phyloP scores from a whole-genome alignment of 2,113 vertebrate species.

The Neofelis nebulosa region DNA sequence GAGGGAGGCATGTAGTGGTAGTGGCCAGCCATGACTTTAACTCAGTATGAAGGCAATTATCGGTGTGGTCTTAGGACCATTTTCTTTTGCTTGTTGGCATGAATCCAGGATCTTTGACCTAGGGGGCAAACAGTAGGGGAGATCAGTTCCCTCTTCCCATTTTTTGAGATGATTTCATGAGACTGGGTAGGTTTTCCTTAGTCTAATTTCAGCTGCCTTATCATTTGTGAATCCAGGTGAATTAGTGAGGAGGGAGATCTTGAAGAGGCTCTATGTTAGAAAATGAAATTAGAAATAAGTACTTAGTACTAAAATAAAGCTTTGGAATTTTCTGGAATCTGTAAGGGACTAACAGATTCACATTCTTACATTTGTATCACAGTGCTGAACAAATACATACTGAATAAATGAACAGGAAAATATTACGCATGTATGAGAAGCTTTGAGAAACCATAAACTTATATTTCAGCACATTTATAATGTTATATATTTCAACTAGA shows the following conservation, averaged over 20 bases:
- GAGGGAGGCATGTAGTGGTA: neutral
- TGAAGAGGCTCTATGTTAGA: neutral
- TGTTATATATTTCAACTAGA: conserved; percentile 1
- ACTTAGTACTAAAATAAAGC: conserved; percentile 7
- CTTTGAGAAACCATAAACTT: conserved; percentile 40
- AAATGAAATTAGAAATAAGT: neutral
- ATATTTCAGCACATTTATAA: conserved; percentile 2
- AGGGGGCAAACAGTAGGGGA: neutral
- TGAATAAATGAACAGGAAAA: conserved; percentile 30
- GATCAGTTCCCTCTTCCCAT: neutral
- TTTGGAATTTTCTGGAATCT: conserved; percentile 14
- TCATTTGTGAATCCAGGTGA: neutral
- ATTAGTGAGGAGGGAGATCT: neutral
- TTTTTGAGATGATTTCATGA: neutral
- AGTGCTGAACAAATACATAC: neutral
- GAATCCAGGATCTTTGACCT: neutral
- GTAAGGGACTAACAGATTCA: neutral
- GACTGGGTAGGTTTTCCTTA: neutral
- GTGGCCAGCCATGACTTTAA: neutral
- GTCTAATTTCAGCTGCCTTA: neutral
- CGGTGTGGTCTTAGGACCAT: neutral
- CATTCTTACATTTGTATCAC: neutral
- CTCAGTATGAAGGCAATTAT: neutral
- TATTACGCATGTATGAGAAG: neutral
- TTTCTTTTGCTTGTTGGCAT: neutral